Conservation (phyloP, 2,113 vertebrate genomes). For the Pseudopodoces humilis region DNA sequence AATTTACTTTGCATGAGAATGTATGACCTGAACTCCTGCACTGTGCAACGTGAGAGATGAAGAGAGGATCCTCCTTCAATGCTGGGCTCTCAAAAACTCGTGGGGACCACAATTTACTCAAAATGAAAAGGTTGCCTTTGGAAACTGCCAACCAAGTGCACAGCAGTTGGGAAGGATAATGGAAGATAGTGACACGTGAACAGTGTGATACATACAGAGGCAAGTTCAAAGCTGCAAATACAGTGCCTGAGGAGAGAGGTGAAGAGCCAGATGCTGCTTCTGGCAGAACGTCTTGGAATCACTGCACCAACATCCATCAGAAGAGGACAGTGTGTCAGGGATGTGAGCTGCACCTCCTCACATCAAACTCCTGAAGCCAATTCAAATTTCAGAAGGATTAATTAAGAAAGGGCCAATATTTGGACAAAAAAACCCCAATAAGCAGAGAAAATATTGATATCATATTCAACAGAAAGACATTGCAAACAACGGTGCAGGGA, state of each 20-base stretch:
- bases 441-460: not conserved
- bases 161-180: not conserved
- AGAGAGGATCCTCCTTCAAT: not conserved
- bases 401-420: not conserved
- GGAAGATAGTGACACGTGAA: conserved; percentile 8
- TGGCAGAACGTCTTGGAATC: not conserved
- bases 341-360: not conserved
- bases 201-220: not conserved
- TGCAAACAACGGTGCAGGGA: not conserved
- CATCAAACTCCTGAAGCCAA: not conserved
- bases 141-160: conserved; percentile 11
- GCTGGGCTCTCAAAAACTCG: not conserved
- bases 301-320: not conserved
- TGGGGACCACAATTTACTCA: not conserved
- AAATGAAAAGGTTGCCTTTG: not conserved
- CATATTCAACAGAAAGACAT: not conserved
- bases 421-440: not conserved
- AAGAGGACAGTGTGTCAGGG: not conserved
- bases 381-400: not conserved
- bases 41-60: not conserved
- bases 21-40: not conserved
- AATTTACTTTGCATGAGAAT: not conserved
- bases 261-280: conserved; percentile 28
- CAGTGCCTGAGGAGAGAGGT: not conserved
- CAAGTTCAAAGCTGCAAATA: conserved; percentile 35